phyloP scores from a whole-genome alignment of 2,888 invertebrate species.

The Pollenia angustigena region DNA sequence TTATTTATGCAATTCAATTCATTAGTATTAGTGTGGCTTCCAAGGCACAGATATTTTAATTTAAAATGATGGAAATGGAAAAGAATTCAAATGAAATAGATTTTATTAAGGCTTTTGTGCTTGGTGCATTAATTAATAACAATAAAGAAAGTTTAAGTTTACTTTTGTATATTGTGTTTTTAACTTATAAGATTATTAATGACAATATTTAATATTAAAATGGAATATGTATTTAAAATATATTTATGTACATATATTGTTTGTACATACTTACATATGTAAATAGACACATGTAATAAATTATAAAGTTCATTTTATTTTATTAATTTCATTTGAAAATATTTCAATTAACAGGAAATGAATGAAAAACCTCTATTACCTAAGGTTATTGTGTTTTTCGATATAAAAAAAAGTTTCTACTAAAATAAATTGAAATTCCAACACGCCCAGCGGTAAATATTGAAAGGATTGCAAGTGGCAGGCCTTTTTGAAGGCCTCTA shows the following conservation, averaged over 20 bases:
- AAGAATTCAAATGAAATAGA: neutral
- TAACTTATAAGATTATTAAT: slow-evolving; percentile 42
- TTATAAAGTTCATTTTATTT: too few relatives aligned
- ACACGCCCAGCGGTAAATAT: too few relatives aligned
- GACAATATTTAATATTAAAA: slow-evolving; percentile 57
- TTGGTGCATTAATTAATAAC: neutral
- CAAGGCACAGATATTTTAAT: neutral
- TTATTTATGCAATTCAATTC: slow-evolving; percentile 5
- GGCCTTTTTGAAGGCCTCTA: too few relatives aligned
- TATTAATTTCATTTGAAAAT: too few relatives aligned
- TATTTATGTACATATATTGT: too few relatives aligned
- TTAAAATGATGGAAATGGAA: neutral
- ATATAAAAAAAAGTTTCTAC: too few relatives aligned
- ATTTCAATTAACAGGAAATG: too few relatives aligned
- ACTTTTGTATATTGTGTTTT: neutral
- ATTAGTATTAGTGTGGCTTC: neutral
- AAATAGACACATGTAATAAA: too few relatives aligned
- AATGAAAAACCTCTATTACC: too few relatives aligned
- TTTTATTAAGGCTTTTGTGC: neutral
- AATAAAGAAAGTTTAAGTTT: neutral
- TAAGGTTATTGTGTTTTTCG: too few relatives aligned
- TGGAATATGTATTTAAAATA: neutral
- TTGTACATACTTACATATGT: neutral
- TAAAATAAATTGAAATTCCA: too few relatives aligned
- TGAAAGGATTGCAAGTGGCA: too few relatives aligned